These are phyloP conservation scores for Autographa gamma DNA, from an alignment of 2,888 invertebrate species.

Conservation along the genomic window DNA sequence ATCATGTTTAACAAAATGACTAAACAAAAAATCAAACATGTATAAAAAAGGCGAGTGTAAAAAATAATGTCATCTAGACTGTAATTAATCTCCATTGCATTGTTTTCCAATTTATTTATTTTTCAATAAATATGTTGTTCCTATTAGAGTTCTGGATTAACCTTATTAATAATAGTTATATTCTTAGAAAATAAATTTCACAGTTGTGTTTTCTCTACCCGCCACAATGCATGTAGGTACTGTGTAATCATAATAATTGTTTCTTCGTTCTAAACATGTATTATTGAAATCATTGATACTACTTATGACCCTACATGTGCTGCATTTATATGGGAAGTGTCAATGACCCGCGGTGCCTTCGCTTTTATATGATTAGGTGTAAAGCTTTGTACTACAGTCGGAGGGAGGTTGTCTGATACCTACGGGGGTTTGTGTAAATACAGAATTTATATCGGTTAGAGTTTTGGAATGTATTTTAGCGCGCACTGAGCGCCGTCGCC, in stretches of 20 bases:
- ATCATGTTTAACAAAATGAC: background rate
- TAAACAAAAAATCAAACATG: background rate
- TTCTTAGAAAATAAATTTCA: background rate
- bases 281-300: constrained; percentile 12
- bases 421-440: constrained; percentile 76
- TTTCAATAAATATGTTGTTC: constrained; percentile 33
- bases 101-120: background rate
- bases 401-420: constrained; percentile 13
- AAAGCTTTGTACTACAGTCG: constrained; percentile 27
- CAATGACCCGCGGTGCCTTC: constrained; percentile 67
- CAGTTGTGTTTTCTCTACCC: constrained; percentile 7
- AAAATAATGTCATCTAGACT: background rate
- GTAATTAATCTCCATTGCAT: background rate
- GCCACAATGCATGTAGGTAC: constrained; percentile 1
- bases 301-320: constrained; percentile 26
- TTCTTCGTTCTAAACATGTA: constrained; percentile 15
- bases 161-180: background rate
- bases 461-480: constrained; percentile 73
- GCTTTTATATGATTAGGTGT: constrained; percentile 52
- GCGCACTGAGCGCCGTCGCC: constrained; percentile 46
- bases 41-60: background rate
- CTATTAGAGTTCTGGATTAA: constrained; percentile 28
- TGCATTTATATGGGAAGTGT: constrained; percentile 56
- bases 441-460: constrained; percentile 74
- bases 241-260: constrained; percentile 27